Evolutionary conservation across 2,797 vertebrate genomes (phyloP).

Genomic region (Mormyrus proboscirostris): DNA sequence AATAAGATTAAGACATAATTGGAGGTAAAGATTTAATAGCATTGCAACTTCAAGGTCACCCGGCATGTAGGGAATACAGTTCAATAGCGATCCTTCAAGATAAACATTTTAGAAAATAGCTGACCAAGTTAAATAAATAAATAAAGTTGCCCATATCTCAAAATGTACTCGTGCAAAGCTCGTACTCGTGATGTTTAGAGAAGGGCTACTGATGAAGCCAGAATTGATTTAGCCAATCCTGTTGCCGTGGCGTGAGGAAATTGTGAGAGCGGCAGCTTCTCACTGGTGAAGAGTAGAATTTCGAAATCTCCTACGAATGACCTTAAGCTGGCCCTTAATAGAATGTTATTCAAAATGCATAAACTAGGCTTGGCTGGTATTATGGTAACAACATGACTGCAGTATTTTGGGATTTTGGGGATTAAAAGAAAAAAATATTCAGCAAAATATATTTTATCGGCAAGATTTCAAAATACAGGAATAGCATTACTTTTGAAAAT

Average conservation of each 20-base stretch:
- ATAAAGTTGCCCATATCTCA: neutral
- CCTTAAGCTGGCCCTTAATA: neutral
- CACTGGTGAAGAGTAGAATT: neutral
- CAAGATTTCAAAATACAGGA: neutral
- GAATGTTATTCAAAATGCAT: neutral
- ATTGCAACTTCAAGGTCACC: neutral
- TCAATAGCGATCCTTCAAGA: neutral
- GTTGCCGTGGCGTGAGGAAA: neutral
- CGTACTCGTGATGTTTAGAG: constrained; percentile 12
- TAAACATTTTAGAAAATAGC: constrained; percentile 1
- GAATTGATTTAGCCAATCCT: neutral
- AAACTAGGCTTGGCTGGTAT: neutral
- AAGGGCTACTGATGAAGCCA: neutral
- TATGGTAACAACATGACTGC: neutral
- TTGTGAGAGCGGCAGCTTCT: neutral
- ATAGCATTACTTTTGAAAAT: neutral
- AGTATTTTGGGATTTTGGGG: neutral
- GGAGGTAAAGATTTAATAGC: constrained; percentile 10
- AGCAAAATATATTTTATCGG: neutral
- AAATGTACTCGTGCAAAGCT: neutral
- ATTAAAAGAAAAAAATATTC: neutral
- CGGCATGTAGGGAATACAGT: neutral
- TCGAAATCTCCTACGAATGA: neutral
- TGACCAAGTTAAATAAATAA: neutral
- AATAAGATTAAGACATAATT: neutral